These are phyloP conservation scores for Malurus melanocephalus DNA, from an alignment of 2,113 vertebrate species.

Conservation along the genomic window DNA sequence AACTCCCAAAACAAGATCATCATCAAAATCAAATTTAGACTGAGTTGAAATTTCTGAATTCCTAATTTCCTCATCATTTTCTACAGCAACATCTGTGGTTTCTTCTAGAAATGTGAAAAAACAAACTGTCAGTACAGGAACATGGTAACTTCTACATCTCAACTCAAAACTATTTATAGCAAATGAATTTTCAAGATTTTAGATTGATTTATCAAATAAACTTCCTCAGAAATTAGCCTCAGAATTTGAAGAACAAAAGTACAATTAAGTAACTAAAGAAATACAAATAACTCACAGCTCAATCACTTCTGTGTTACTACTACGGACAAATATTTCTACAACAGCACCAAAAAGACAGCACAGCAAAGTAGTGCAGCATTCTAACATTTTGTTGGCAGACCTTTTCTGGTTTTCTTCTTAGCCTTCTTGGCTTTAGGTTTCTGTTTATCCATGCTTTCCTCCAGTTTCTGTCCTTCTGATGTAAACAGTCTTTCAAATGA, in stretches of 20 bases:
- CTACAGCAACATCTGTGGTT: slow-evolving; percentile 11
- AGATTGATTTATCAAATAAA: neutral
- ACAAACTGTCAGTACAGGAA: neutral
- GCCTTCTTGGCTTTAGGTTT: slow-evolving; percentile 76
- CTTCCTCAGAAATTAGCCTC: neutral
- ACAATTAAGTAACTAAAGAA: neutral
- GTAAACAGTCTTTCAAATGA: neutral
- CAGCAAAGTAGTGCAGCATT: neutral
- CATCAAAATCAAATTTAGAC: slow-evolving; percentile 69
- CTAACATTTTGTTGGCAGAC: slow-evolving; percentile 57
- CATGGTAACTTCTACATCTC: neutral
- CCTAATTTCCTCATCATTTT: slow-evolving; percentile 56
- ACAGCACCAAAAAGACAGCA: neutral
- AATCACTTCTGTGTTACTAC: neutral
- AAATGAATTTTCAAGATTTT: neutral
- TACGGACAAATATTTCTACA: neutral
- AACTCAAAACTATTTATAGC: neutral
- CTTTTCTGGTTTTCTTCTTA: slow-evolving; percentile 84
- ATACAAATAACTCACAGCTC: neutral
- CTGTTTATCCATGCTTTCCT: slow-evolving; percentile 47
- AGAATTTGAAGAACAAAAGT: neutral
- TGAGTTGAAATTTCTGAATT: slow-evolving; percentile 60
- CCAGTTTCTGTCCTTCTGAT: slow-evolving; percentile 36
- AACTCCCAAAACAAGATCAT: slow-evolving; percentile 87
- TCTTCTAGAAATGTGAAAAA: slow-evolving; percentile 63